Evolutionary conservation across 1,140 invertebrate species (phyloP).

Genomic region (Coptotermes formosanus): DNA sequence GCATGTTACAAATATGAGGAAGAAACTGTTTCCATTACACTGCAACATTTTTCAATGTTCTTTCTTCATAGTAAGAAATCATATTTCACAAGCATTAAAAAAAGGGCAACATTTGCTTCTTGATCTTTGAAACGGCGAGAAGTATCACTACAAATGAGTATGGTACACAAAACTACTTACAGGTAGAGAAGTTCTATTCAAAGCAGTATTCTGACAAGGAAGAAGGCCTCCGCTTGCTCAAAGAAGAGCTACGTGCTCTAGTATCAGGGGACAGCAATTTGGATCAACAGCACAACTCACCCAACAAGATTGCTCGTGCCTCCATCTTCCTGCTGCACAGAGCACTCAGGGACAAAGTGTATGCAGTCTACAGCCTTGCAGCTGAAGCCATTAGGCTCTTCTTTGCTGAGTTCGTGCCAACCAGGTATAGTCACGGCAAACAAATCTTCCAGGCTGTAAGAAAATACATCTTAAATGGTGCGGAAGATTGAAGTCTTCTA

Average conservation of each 20-base stretch:
- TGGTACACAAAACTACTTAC: slow-evolving; percentile 17
- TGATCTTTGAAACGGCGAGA: no score
- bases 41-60: no score
- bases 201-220: slow-evolving; percentile 91
- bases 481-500: no score
- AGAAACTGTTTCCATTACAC: no score
- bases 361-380: slow-evolving; percentile 77
- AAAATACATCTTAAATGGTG: no score
- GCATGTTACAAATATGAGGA: no score
- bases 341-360: slow-evolving; percentile 78
- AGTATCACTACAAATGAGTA: no score
- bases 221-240: slow-evolving; percentile 76
- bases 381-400: slow-evolving; percentile 75
- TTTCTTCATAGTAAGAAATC: no score
- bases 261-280: slow-evolving; percentile 41
- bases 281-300: slow-evolving; percentile 47
- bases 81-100: no score
- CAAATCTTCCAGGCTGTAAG: no score
- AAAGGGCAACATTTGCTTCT: no score
- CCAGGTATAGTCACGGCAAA: slow-evolving; percentile 54
- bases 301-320: slow-evolving; percentile 76
- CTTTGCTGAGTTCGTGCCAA: slow-evolving; percentile 75
- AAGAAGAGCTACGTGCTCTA: slow-evolving; percentile 63
- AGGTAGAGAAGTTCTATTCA: slow-evolving; percentile 92
- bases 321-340: slow-evolving; percentile 73